These are phyloP conservation scores for Siniperca knerii DNA, from an alignment of 2,113 vertebrate species.

Conservation along the genomic window DNA sequence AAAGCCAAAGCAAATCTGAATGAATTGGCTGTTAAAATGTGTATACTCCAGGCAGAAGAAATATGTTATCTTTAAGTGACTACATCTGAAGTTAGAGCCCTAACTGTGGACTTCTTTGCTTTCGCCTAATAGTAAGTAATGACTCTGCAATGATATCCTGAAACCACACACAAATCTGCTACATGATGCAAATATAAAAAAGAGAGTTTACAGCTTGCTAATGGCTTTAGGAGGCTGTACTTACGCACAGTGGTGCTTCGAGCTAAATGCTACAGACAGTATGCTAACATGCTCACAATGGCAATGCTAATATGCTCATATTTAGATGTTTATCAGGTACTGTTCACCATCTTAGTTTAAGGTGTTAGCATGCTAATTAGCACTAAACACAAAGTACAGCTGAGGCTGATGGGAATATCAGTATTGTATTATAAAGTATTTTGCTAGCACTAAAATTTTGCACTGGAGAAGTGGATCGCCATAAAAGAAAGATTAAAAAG, in stretches of 20 bases:
- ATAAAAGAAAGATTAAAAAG: background rate
- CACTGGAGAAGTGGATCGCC: no score
- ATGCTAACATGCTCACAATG: background rate
- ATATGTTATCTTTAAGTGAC: background rate
- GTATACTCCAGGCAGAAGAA: background rate
- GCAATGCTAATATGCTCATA: background rate
- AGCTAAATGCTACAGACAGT: background rate
- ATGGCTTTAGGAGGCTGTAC: background rate
- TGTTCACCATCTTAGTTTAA: background rate
- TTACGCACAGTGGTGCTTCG: background rate
- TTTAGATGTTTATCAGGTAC: background rate
- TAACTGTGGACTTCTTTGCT: background rate
- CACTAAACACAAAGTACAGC: background rate
- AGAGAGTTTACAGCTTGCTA: background rate
- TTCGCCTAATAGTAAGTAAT: background rate
- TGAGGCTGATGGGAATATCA: background rate
- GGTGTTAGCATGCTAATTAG: background rate
- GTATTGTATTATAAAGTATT: no score
- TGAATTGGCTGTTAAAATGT: background rate
- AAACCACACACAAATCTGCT: background rate
- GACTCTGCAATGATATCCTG: background rate
- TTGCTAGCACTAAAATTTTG: no score
- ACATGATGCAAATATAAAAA: background rate
- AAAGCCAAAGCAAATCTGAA: background rate
- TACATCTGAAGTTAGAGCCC: background rate